Base-by-base conservation (phyloP, 2,888 invertebrate species). In the Lepidocyrtoides sp. region DNA sequence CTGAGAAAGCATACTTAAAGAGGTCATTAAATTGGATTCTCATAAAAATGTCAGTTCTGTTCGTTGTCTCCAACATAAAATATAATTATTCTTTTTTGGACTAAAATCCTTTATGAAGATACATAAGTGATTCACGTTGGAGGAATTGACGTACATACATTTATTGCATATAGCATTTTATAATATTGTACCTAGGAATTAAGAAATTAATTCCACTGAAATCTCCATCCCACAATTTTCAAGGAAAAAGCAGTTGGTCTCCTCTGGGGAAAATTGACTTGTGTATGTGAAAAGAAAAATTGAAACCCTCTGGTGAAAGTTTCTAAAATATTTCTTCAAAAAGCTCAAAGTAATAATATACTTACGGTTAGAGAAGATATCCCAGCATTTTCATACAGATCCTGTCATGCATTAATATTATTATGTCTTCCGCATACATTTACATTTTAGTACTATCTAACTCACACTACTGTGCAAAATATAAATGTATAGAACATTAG, bases 151-250 rank as follows among this genome's bases (percentile, higher is more conserved):
- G n/a, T n/a, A n/a, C n/a, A n/a, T n/a, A 8, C 44, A 75, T 48
- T 48, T 4, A 5, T 0, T 26, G 5, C 51, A 44, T 12, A 17
- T 32, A n/a, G n/a, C n/a, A 32, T 14, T n/a, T n/a, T n/a, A n/a
- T n/a, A n/a, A 20, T 41, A 41, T 44, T 72, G 14, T 44, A 72
- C 44, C 44, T 44, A 26, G n/a, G 48, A 60, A 82, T 82, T 82
- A 82, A 82, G 82, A 82, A 82, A 82, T 82, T 82, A 82, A 60
- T 82, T 82, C 82, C 23, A 63, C 26, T 82, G 82, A 63, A 82
- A 75, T 75, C 75, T 75, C 75, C 48, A 75, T 51, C 17, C 48
- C 36, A 14, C 75, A 75, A 17, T 75, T 48, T 75, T 75, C 23
- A 48, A 75, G 48, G 26, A 75, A 51, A 0, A 44, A 72, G 48